Evolutionary conservation across 2,113 vertebrate species (phyloP).

Genomic region (Echinops telfairi): DNA sequence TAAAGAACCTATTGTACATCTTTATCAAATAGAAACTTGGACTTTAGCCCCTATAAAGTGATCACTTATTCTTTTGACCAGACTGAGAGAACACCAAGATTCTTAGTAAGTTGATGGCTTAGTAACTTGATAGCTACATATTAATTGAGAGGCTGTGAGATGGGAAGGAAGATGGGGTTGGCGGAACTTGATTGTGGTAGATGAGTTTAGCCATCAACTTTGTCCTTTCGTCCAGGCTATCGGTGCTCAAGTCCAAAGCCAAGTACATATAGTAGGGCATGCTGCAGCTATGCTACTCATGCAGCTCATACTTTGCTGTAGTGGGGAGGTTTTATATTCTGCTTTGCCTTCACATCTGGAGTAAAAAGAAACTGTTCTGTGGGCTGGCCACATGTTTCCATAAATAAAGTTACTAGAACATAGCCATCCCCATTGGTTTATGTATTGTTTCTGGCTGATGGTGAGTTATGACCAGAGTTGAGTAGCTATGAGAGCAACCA

Average conservation of each 20-base stretch:
- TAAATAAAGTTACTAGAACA: conserved; percentile 62
- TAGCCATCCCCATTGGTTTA: neutral
- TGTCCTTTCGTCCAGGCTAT: neutral
- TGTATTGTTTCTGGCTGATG: neutral
- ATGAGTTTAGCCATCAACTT: neutral
- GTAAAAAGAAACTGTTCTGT: neutral
- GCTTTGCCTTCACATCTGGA: conserved; percentile 9
- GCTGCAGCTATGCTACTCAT: neutral
- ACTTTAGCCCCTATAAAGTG: neutral
- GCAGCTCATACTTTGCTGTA: neutral
- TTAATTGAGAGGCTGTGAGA: neutral
- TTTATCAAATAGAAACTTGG: conserved; percentile 61
- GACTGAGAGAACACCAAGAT: conserved; percentile 12
- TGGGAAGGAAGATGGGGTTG: neutral
- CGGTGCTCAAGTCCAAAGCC: neutral
- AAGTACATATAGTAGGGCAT: neutral
- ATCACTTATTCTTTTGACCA: conserved; percentile 48
- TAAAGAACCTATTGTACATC: conserved; percentile 61
- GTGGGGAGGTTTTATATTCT: neutral
- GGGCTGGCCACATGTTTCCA: neutral
- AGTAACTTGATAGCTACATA: neutral
- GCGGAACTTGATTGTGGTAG: neutral
- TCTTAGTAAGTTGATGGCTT: conserved; percentile 12
- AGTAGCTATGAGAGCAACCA: neutral
- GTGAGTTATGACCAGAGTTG: neutral